phyloP scores from a whole-genome alignment of 2,113 vertebrate species.

The Acrocephalus arundinaceus region DNA sequence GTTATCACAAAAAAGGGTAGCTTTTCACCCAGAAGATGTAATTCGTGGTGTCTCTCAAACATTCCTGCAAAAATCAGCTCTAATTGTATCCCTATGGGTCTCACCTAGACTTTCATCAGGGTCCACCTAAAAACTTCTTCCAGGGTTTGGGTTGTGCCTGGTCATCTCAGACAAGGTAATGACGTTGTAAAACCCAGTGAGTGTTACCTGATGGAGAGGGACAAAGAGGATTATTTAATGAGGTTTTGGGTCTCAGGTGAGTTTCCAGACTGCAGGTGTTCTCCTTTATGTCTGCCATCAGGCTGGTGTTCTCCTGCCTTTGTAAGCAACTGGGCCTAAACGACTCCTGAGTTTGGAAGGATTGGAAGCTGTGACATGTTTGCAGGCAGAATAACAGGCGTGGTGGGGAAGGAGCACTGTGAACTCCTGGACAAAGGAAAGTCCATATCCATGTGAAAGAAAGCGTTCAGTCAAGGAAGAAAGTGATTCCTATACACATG shows the following conservation, averaged over 20 bases:
- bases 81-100: not conserved
- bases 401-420: not conserved
- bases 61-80: not conserved
- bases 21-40: not conserved
- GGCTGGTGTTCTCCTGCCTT: not conserved
- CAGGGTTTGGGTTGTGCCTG: not conserved
- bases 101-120: not conserved
- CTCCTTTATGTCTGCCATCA: not conserved
- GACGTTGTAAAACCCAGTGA: not conserved
- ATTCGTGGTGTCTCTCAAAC: not conserved
- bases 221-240: not conserved
- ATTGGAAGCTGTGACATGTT: not conserved
- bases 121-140: not conserved
- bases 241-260: not conserved
- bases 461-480: not conserved
- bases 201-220: not conserved
- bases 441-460: not conserved
- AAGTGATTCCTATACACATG: not conserved
- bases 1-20: not conserved
- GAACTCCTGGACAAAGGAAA: not conserved
- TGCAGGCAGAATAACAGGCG: not conserved
- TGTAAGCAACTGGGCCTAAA: not conserved
- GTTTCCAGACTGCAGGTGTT: conserved; percentile 1
- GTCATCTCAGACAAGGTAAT: not conserved
- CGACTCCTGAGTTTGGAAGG: not conserved